A percentile compares a stretch with the other conserved stretches of the same genome.
These are phyloP conservation scores for Cheilosia pagana DNA, from an alignment of 2,888 invertebrate species.

Conservation along the genomic window DNA sequence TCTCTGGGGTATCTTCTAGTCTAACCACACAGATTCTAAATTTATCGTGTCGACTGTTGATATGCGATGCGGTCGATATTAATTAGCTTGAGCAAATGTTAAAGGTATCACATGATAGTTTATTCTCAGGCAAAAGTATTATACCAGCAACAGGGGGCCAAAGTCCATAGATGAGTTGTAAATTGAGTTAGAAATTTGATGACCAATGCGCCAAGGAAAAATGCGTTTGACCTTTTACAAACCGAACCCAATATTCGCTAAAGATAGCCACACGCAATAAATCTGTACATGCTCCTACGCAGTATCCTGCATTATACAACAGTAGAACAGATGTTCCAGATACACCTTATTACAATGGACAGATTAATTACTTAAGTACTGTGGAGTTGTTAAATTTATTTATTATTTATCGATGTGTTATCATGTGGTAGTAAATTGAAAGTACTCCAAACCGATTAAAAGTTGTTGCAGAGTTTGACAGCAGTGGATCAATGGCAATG, in stretches of 20 bases:
- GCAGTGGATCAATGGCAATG: no score
- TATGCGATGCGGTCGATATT: slow-evolving; percentile 20
- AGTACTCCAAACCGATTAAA: no score
- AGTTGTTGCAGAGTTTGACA: no score
- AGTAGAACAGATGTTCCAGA: neutral
- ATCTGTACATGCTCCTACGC: no score
- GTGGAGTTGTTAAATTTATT: neutral
- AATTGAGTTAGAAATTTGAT: no score
- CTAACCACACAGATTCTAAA: slow-evolving; percentile 8
- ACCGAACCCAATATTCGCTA: no score
- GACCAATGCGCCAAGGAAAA: neutral
- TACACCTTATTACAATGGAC: neutral
- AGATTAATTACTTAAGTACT: neutral
- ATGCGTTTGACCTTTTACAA: no score
- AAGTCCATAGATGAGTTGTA: no score
- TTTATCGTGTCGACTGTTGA: slow-evolving; percentile 27
- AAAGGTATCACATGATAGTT: neutral
- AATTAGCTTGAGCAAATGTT: neutral
- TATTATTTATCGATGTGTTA: neutral
- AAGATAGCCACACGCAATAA: no score
- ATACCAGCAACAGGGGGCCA: neutral
- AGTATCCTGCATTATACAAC: neutral
- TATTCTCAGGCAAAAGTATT: neutral
- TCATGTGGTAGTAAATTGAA: neutral
- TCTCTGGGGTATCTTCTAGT: neutral